Percentiles rank a stretch among this genome's conserved stretches.
Evolutionary conservation across 1,140 invertebrate species (phyloP).

Genomic region (Oreohelix idahoensis): DNA sequence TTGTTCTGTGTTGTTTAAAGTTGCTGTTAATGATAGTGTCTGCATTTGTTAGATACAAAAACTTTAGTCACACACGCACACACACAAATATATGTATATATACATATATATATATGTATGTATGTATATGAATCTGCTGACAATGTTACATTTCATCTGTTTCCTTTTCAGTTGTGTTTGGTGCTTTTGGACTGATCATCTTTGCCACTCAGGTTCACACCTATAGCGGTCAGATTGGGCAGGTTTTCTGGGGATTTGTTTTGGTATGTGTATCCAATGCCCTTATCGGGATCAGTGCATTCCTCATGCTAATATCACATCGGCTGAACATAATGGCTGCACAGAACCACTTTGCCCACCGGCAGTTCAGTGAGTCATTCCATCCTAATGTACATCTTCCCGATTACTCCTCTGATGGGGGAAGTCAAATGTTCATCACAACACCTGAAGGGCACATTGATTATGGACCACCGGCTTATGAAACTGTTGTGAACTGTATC

Average conservation of each 20-base stretch:
- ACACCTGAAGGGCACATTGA: constrained; percentile 1
- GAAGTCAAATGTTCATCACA: constrained; percentile 1
- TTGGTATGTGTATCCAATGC: constrained; percentile 26
- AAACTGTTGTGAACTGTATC: constrained; percentile 36
- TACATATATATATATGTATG: too few relatives aligned
- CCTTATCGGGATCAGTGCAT: constrained; percentile 19
- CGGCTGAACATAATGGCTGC: constrained; percentile 12
- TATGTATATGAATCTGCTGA: too few relatives aligned
- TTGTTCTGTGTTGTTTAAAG: too few relatives aligned
- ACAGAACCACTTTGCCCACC: constrained; percentile 23
- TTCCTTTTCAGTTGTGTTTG: constrained; percentile 27
- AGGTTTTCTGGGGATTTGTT: constrained; percentile 32
- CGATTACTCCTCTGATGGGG: background rate
- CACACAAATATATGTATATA: too few relatives aligned
- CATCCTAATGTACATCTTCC: background rate
- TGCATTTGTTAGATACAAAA: too few relatives aligned
- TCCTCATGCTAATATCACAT: constrained; percentile 32
- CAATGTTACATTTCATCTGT: background rate
- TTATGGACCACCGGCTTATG: constrained; percentile 26
- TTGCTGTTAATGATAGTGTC: too few relatives aligned
- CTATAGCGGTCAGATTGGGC: background rate
- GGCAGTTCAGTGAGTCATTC: constrained; percentile 18
- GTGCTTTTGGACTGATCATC: constrained; percentile 30
- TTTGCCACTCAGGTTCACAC: constrained; percentile 36
- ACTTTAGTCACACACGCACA: too few relatives aligned